Evolutionary conservation across 2,797 vertebrate species (phyloP).

Genomic region (Peromyscus melanophrys): DNA sequence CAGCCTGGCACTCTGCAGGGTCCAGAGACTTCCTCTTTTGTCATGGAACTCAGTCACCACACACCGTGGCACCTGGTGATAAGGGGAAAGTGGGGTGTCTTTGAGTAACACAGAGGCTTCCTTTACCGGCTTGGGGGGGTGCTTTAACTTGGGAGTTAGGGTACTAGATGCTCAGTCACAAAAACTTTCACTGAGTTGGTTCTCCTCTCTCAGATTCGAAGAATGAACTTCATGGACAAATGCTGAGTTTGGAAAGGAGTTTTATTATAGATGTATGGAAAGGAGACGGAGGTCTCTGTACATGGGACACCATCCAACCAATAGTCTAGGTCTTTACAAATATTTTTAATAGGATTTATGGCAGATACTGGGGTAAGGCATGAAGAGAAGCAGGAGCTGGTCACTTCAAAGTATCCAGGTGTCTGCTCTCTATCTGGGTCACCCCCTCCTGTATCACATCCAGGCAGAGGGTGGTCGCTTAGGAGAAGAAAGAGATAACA

Average conservation of each 20-base stretch:
- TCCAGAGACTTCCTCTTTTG: neutral
- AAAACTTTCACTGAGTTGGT: neutral
- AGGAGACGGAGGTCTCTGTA: neutral
- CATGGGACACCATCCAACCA: neutral
- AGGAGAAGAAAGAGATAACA: neutral
- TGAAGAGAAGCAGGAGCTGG: neutral
- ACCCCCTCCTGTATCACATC: neutral
- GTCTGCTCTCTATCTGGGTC: neutral
- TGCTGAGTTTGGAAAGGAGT: neutral
- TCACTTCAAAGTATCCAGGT: neutral
- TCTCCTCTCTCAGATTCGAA: neutral
- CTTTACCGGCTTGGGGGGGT: neutral
- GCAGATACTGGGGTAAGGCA: neutral
- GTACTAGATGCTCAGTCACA: neutral
- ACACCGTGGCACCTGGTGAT: neutral
- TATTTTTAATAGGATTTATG: neutral
- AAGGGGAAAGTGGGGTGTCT: neutral
- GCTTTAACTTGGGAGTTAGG: neutral
- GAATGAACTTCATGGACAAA: neutral
- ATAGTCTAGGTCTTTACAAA: neutral
- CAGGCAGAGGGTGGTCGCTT: neutral
- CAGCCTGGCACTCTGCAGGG: neutral
- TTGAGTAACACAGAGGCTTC: neutral
- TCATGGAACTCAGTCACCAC: neutral
- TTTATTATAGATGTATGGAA: neutral